These are phyloP conservation scores for Girardinichthys multiradiatus DNA, from an alignment of 2,113 vertebrate genomes.

Conservation along the genomic window DNA sequence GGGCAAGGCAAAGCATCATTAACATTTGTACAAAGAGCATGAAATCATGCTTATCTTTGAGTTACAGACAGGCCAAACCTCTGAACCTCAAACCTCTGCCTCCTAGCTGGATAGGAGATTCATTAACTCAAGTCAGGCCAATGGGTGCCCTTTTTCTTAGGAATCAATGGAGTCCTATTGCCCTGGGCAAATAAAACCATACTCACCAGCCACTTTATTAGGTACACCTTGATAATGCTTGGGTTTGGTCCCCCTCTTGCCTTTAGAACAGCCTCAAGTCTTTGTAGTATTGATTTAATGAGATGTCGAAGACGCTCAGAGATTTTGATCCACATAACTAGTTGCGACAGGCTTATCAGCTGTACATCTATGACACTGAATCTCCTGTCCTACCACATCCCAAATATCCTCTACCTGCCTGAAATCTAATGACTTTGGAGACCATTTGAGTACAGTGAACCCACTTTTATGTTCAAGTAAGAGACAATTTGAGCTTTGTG, in stretches of 20 bases:
- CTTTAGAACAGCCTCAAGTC: not conserved
- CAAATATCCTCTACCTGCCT: no score
- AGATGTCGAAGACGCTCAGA: not conserved
- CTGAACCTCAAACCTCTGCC: conserved; percentile 37
- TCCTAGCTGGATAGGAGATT: conserved; percentile 58
- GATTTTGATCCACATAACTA: not conserved
- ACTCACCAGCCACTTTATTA: not conserved
- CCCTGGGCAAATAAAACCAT: conserved; percentile 24
- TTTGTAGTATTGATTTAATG: not conserved
- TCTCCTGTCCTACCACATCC: no score
- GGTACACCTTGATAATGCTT: not conserved
- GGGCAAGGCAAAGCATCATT: conserved; percentile 63
- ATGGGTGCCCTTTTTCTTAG: conserved; percentile 43
- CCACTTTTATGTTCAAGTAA: no score
- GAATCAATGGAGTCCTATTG: conserved; percentile 47
- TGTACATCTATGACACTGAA: no score
- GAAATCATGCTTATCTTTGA: conserved; percentile 44
- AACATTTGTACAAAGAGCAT: conserved; percentile 51
- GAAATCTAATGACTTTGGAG: no score
- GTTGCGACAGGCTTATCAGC: no score
- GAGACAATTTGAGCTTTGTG: no score
- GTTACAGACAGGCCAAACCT: conserved; percentile 57
- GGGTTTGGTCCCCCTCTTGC: not conserved
- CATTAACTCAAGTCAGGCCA: conserved; percentile 65
- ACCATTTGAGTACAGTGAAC: no score